Percentiles rank a stretch among this genome's conserved stretches.
Evolutionary conservation across 2,113 vertebrate species (phyloP).

Genomic region (Arenaria interpres): DNA sequence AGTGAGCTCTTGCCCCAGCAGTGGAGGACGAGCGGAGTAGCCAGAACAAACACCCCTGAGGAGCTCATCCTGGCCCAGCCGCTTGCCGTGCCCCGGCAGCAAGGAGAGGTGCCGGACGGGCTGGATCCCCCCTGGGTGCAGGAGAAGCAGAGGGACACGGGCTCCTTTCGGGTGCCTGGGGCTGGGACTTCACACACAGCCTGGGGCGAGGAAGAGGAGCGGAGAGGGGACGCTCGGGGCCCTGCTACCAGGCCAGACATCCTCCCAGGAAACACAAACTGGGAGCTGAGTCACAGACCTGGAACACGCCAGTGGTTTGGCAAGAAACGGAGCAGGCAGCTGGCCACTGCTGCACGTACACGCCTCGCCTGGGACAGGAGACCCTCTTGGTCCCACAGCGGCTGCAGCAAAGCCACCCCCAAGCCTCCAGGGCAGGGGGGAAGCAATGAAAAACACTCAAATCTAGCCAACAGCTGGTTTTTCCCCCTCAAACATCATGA

Average conservation of each 20-base stretch:
- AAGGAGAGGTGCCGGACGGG: background rate
- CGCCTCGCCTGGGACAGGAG: background rate
- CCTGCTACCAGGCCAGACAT: background rate
- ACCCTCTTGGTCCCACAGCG: background rate
- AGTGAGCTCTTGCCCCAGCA: background rate
- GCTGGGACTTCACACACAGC: background rate
- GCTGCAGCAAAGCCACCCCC: background rate
- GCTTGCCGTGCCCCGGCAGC: background rate
- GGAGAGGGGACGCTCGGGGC: background rate
- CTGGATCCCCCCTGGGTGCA: accelerated
- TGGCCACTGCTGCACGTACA: background rate
- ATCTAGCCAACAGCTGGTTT: background rate
- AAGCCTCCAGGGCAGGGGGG: background rate
- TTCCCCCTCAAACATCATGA: background rate
- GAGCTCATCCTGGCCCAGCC: background rate
- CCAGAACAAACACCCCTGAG: background rate
- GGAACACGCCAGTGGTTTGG: background rate
- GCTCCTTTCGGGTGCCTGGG: background rate
- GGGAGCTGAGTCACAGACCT: conserved; percentile 19
- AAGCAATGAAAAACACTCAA: background rate
- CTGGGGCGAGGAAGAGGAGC: background rate
- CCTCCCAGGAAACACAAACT: background rate
- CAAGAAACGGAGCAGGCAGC: background rate
- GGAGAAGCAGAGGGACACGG: background rate
- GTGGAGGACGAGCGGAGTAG: background rate